Base-by-base conservation (phyloP, 2,888 invertebrate species). In the Cyclophora punctaria region DNA sequence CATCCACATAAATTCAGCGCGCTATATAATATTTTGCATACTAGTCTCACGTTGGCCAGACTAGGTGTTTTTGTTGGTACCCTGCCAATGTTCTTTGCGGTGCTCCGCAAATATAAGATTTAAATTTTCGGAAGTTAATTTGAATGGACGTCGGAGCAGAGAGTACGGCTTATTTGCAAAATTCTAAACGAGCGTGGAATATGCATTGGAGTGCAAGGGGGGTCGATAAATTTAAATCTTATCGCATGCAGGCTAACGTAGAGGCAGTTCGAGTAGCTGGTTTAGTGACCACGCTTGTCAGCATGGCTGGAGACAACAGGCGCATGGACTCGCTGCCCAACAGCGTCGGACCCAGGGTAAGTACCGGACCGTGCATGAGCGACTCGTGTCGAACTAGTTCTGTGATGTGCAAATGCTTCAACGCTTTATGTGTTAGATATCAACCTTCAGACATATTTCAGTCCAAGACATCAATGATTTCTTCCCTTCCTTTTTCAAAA, bases 211-310 rank as follows among this genome's bases (percentile, higher is more conserved):
- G 42, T 7, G 42, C 66, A 68, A 62, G 64, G 61, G 64, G 69
- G 67, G 67, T 75, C 78, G 80, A 81, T 83, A 77, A 78, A 86
- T 86, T 84, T 83, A 83, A 83, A 83, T 86, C 82, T 87, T 86
- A 84, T 80, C 73, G 87, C 86, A 85, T 88, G 84, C 87, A 89
- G 87, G 94, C 94, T 68, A 94, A 94, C 87, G 93, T 94, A 79
- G 94, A 95, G 80, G 95, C 95, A 71, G 94, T 95, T 55, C 90
- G 94, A 68, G 94, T 95, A 71, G 94, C 95, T 57, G 94, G 94
- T 61, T 90, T 95, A 73, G 93, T 95, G 73, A 95, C 95, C 66
- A 94, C 95, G 65, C 91, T 95, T 80, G 94, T 95, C 78, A 94
- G 93, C 87, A 94, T 95, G 73, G 93, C 94, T 55, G 93, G 93